Conservation (phyloP, 2,797 vertebrate species). For the Diplodus sargus region DNA sequence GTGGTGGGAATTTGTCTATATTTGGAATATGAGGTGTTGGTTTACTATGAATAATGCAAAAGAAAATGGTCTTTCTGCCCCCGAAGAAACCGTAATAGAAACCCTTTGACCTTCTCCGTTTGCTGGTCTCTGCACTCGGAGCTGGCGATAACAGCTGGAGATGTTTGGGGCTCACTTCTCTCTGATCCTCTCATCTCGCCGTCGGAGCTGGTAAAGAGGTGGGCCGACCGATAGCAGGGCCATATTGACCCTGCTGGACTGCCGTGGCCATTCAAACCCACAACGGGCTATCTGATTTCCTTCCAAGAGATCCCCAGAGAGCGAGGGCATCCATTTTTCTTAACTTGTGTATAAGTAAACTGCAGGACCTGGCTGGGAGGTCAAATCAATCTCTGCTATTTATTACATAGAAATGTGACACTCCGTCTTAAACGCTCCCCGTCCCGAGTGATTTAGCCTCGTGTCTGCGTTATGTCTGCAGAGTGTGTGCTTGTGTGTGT, state of each 20-base stretch:
- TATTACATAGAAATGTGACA: constrained; percentile 99
- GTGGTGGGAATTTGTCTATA: constrained; percentile 22
- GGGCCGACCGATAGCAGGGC: constrained; percentile 73
- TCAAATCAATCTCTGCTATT: constrained; percentile 98
- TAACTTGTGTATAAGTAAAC: constrained; percentile 92
- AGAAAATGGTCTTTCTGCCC: constrained; percentile 58
- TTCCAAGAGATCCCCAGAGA: constrained; percentile 91
- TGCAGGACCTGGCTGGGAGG: constrained; percentile 91
- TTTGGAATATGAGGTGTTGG: constrained; percentile 50
- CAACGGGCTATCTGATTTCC: constrained; percentile 90
- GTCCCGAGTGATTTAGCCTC: constrained; percentile 92
- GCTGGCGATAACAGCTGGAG: constrained; percentile 78
- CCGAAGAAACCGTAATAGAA: constrained; percentile 80
- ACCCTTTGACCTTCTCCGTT: constrained; percentile 79
- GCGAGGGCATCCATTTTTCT: constrained; percentile 90
- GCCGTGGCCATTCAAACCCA: constrained; percentile 88
- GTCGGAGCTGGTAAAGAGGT: constrained; percentile 69
- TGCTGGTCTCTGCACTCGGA: constrained; percentile 36
- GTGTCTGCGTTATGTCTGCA: constrained; percentile 85
- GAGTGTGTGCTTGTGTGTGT: constrained; percentile 40
- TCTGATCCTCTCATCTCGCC: constrained; percentile 71
- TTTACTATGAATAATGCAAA: constrained; percentile 78
- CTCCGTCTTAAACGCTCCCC: constrained; percentile 93
- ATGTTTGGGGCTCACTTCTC: constrained; percentile 67
- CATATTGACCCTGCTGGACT: constrained; percentile 89